Conservation (phyloP, 2,888 invertebrate genomes). For the Embidobia sp. region DNA sequence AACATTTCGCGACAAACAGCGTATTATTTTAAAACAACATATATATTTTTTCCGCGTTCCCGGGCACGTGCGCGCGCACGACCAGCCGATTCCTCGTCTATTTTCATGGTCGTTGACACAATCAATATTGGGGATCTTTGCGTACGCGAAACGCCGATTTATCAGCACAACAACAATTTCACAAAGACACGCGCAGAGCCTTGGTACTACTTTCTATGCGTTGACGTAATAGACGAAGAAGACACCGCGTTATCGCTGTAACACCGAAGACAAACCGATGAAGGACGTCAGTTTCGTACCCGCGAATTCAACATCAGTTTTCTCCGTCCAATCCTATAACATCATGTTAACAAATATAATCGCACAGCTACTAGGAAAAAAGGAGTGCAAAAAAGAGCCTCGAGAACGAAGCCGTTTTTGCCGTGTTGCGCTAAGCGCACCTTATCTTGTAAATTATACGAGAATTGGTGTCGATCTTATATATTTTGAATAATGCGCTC, state of each 20-base stretch:
- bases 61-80: conserved; percentile 51
- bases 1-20: conserved; percentile 38
- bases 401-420: conserved; percentile 12
- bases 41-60: conserved; percentile 64
- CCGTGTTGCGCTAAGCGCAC: too few relatives aligned
- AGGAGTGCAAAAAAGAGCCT: conserved; percentile 20
- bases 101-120: conserved; percentile 61
- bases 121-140: conserved; percentile 55
- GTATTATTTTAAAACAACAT: too few relatives aligned
- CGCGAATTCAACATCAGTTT: conserved; percentile 45
- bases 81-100: conserved; percentile 49
- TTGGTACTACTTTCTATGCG: conserved; percentile 68
- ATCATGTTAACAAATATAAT: conserved; percentile 20
- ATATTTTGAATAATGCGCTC: conserved; percentile 31
- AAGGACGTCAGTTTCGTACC: conserved; percentile 49
- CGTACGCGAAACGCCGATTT: conserved; percentile 54
- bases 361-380: neutral
- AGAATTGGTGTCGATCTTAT: conserved; percentile 9
- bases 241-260: conserved; percentile 49
- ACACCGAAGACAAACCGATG: too few relatives aligned
- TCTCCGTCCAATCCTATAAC: conserved; percentile 6
- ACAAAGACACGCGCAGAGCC: conserved; percentile 52
- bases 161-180: conserved; percentile 57
- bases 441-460: too few relatives aligned
- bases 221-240: conserved; percentile 65